Evolutionary conservation across 2,797 vertebrate genomes (phyloP).

Genomic region (Aulostomus chinensis): DNA sequence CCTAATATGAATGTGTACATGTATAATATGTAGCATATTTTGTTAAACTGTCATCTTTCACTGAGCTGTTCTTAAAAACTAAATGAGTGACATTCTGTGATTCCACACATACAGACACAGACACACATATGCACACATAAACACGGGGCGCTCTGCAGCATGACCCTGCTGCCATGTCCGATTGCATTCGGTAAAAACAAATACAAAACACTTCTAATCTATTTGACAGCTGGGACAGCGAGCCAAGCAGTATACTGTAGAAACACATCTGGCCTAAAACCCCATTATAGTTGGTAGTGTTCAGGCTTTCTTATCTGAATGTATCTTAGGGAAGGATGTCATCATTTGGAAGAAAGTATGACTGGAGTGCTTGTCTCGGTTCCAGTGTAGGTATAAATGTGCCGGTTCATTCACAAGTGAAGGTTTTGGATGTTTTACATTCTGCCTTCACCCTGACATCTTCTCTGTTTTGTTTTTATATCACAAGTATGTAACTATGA

Average conservation of each 20-base stretch:
- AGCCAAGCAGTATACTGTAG: conserved; percentile 47
- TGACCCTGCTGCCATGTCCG: conserved; percentile 2
- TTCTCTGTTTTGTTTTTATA: not conserved
- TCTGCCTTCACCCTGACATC: not conserved
- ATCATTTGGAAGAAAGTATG: conserved; percentile 22
- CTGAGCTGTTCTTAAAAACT: conserved; percentile 18
- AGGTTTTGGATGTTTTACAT: conserved; percentile 28
- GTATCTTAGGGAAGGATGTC: conserved; percentile 12
- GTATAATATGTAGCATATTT: conserved; percentile 2
- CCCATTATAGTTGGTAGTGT: conserved; percentile 37
- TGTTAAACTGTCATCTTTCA: conserved; percentile 50
- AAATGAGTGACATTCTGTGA: conserved; percentile 50
- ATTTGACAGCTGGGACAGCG: conserved; percentile 16
- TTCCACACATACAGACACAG: conserved; percentile 12
- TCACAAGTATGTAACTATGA: not conserved
- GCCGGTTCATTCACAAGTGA: conserved; percentile 18
- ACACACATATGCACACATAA: conserved; percentile 12
- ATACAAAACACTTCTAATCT: conserved; percentile 32
- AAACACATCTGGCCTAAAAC: conserved; percentile 23
- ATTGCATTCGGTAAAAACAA: conserved; percentile 29
- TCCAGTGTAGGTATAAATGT: conserved; percentile 17
- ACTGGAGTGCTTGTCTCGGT: conserved; percentile 6
- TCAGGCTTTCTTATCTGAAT: conserved; percentile 18
- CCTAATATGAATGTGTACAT: conserved; percentile 25
- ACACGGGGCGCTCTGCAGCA: conserved; percentile 8